Percentiles rank a stretch among this genome's conserved stretches.
phyloP scores from a whole-genome alignment of 2,888 invertebrate genomes.

The Rhagonycha fulva region DNA sequence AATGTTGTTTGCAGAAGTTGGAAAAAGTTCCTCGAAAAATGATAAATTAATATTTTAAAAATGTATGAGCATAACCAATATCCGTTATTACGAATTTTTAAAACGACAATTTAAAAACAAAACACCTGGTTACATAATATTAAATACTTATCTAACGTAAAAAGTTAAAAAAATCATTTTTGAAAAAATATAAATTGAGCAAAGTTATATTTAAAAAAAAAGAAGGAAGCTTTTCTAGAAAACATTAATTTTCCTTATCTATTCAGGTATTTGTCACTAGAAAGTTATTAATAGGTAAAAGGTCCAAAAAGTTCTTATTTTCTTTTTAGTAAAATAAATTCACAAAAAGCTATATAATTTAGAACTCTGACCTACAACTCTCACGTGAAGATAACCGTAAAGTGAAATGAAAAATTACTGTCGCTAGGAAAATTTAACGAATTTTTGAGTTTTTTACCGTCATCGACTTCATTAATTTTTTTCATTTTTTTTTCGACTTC shows the following conservation, averaged over 20 bases:
- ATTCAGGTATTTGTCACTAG: background rate
- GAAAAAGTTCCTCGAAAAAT: background rate
- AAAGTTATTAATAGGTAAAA: background rate
- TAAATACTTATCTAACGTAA: background rate
- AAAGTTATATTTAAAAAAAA: background rate
- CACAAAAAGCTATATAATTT: background rate
- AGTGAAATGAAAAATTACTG: background rate
- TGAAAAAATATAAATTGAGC: background rate
- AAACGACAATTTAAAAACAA: background rate
- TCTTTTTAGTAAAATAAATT: background rate
- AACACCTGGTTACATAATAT: background rate
- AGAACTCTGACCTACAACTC: background rate
- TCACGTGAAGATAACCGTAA: background rate
- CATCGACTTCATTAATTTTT: background rate
- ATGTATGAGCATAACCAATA: background rate
- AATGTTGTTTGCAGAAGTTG: background rate
- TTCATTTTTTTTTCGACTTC: background rate
- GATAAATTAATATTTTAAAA: background rate
- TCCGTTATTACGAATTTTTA: background rate
- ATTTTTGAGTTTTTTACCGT: background rate
- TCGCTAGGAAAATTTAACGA: background rate
- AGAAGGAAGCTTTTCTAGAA: background rate
- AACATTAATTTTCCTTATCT: background rate
- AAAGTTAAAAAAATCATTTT: background rate
- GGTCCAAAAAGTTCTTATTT: background rate